Evolutionary conservation across 1,140 invertebrate species (phyloP).

Genomic region (Drosophila mojavensis): DNA sequence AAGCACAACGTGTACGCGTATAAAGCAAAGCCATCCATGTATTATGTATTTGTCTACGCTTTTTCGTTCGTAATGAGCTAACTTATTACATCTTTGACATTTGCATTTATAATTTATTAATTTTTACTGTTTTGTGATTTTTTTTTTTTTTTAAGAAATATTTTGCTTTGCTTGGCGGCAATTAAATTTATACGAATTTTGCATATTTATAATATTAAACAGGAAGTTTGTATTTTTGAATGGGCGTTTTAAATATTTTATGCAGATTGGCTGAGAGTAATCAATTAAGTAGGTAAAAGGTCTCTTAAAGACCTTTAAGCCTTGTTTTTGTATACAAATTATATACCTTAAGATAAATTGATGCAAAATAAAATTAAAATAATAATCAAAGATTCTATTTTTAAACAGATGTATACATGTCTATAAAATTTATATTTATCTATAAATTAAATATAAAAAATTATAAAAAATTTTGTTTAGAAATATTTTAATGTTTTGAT

Average conservation of each 20-base stretch:
- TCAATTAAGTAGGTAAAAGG: no score
- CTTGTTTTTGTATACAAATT: no score
- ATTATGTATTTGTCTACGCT: conserved; percentile 21
- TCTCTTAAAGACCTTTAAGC: no score
- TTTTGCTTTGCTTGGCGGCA: conserved; percentile 1
- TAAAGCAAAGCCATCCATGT: conserved; percentile 16
- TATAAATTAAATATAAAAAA: no score
- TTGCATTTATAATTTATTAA: conserved; percentile 35
- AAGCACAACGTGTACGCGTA: conserved; percentile 10
- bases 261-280: not conserved
- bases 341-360: no score
- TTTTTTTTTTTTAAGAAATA: not conserved
- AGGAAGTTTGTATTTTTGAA: conserved; percentile 25
- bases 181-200: conserved; percentile 21
- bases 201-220: conserved; percentile 22
- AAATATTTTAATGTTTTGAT: no score
- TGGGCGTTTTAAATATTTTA: not conserved
- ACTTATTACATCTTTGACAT: conserved; percentile 51
- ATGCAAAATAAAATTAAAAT: no score
- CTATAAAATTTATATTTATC: no score
- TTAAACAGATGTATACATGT: no score
- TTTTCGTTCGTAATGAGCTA: conserved; percentile 30
- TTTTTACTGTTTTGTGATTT: not conserved
- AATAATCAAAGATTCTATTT: no score
- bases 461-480: no score